phyloP scores from a whole-genome alignment of 1,140 invertebrate genomes.

The Stegodyphus mimosarum region DNA sequence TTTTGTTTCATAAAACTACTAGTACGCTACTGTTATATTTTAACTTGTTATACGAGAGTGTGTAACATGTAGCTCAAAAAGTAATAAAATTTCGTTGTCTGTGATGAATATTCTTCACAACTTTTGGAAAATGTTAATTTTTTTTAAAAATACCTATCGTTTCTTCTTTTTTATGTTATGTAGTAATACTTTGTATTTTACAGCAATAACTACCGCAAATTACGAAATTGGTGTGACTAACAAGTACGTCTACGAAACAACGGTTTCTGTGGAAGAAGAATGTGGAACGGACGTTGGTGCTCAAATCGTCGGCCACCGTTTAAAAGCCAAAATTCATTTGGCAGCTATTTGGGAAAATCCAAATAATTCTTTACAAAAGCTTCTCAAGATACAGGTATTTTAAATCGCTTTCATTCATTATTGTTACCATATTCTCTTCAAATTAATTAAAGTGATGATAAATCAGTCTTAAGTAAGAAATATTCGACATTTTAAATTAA shows the following conservation, averaged over 20 bases:
- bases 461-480: no score
- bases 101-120: neutral
- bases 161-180: neutral
- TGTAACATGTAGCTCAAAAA: no score
- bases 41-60: no score
- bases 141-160: neutral
- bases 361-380: conserved; percentile 4
- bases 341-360: conserved; percentile 23
- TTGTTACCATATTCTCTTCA: no score
- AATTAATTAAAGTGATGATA: no score
- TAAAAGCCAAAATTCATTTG: conserved; percentile 17
- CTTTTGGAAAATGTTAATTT: neutral
- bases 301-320: neutral
- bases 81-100: neutral
- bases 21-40: no score
- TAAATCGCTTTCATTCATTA: no score
- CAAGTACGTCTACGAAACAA: conserved; percentile 31
- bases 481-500: no score
- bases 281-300: neutral
- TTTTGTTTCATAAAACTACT: no score
- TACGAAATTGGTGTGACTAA: conserved; percentile 7
- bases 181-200: neutral
- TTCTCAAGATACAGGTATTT: conserved; percentile 36
- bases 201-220: no score
- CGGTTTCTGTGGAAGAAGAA: conserved; percentile 10